phyloP scores from a whole-genome alignment of 2,888 invertebrate species.

The Chrysina gloriosa region DNA sequence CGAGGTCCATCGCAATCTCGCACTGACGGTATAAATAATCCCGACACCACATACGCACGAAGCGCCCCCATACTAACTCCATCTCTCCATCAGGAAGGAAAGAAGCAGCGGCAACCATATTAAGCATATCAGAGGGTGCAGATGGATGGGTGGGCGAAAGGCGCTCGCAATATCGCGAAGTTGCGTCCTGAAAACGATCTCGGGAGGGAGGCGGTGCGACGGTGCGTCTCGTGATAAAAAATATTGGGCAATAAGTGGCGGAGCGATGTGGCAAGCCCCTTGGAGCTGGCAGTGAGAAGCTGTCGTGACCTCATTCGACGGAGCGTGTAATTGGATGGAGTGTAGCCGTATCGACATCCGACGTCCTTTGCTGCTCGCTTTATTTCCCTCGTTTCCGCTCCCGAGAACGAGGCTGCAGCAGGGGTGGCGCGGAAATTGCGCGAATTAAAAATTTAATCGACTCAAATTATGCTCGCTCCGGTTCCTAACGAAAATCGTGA shows the following conservation, averaged over 20 bases:
- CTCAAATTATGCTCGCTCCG: too few species aligned
- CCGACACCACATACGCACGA: background rate
- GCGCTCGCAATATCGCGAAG: too few species aligned
- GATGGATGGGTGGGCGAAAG: background rate
- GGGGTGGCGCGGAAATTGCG: too few species aligned
- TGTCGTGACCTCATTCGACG: conserved; percentile 63
- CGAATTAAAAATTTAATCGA: too few species aligned
- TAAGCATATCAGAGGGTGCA: conserved; percentile 19
- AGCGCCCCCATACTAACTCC: background rate
- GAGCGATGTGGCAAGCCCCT: conserved; percentile 59
- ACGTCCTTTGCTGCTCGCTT: background rate
- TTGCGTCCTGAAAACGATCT: conserved; percentile 8
- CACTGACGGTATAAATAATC: conserved; percentile 11
- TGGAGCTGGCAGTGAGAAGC: conserved; percentile 60
- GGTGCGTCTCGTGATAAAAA: conserved; percentile 49
- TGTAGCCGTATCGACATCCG: conserved; percentile 58
- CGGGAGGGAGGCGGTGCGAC: conserved; percentile 4
- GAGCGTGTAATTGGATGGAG: conserved; percentile 64
- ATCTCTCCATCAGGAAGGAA: background rate
- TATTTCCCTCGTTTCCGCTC: background rate
- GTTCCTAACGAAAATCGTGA: too few species aligned
- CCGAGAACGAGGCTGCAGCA: too few species aligned
- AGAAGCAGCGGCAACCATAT: conserved; percentile 25
- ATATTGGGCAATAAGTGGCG: conserved; percentile 61
- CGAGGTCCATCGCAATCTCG: background rate